These are phyloP conservation scores for Pseudorhombus dupliciocellatus DNA, from an alignment of 2,113 vertebrate species.

Conservation along the genomic window DNA sequence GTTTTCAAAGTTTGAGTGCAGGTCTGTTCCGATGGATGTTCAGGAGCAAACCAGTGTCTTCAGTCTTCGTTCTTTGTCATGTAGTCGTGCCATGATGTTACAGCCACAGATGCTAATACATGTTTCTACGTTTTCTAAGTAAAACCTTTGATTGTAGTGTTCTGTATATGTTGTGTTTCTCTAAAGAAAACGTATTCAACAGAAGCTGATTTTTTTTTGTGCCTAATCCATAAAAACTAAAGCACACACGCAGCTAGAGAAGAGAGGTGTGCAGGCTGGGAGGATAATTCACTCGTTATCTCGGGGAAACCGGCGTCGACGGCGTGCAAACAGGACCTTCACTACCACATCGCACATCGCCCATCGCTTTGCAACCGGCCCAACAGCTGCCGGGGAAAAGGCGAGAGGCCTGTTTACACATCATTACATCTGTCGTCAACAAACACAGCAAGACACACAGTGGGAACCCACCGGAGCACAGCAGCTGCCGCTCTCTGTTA, in stretches of 20 bases:
- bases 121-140: conserved; percentile 6
- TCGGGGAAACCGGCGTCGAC: conserved; percentile 26
- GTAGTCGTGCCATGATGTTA: not conserved
- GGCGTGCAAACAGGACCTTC: conserved; percentile 53
- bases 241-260: not conserved
- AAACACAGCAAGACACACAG: conserved; percentile 57
- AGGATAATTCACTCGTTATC: conserved; percentile 53
- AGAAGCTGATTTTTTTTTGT: not conserved
- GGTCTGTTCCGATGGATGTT: not conserved
- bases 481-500: not conserved
- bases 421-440: conserved; percentile 59
- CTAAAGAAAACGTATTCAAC: not conserved
- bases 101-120: not conserved
- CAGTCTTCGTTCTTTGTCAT: not conserved
- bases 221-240: not conserved
- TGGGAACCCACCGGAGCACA: conserved; percentile 27
- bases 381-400: conserved; percentile 35
- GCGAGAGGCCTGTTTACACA: conserved; percentile 61
- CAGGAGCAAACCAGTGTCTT: not conserved
- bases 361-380: conserved; percentile 56
- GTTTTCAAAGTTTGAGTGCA: not conserved
- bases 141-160: conserved; percentile 1
- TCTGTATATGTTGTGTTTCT: not conserved
- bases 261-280: conserved; percentile 8
- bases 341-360: conserved; percentile 16